These are phyloP conservation scores for Carollia perspicillata DNA, from an alignment of 2,113 vertebrate species.

Conservation along the genomic window DNA sequence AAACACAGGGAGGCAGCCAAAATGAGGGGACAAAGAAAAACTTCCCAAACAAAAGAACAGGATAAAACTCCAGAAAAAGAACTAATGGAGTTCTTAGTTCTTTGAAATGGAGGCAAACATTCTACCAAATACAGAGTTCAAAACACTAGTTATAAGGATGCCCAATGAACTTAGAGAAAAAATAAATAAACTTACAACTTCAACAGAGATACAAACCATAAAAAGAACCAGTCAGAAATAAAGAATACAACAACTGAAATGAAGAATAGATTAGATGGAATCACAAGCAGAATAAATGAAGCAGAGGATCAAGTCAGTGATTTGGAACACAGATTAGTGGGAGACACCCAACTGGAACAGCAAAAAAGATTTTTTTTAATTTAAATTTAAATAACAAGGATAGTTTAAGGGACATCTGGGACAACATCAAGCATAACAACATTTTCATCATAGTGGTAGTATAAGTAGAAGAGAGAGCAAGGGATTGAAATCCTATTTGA, in stretches of 20 bases:
- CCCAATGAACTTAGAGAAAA: no score
- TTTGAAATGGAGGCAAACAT: no score
- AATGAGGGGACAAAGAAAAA: no score
- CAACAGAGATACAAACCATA: neutral
- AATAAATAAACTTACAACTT: no score
- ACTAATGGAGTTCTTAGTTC: no score
- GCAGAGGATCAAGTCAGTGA: neutral
- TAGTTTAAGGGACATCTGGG: neutral
- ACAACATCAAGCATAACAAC: neutral
- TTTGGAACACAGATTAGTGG: neutral
- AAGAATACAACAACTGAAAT: neutral
- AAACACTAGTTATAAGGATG: no score
- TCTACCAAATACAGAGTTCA: no score
- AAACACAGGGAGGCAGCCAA: neutral
- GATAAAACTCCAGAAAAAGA: no score
- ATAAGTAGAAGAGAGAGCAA: neutral
- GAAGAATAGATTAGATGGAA: neutral
- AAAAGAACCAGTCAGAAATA: no score
- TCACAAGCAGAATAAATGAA: neutral
- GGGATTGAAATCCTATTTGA: neutral
- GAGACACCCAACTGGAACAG: neutral
- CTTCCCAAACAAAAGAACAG: no score
- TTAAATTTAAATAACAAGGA: neutral
- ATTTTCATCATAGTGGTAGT: neutral
- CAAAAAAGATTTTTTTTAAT: neutral